These are phyloP conservation scores for Eubucco bourcierii DNA, from an alignment of 2,113 vertebrate species.

Conservation along the genomic window DNA sequence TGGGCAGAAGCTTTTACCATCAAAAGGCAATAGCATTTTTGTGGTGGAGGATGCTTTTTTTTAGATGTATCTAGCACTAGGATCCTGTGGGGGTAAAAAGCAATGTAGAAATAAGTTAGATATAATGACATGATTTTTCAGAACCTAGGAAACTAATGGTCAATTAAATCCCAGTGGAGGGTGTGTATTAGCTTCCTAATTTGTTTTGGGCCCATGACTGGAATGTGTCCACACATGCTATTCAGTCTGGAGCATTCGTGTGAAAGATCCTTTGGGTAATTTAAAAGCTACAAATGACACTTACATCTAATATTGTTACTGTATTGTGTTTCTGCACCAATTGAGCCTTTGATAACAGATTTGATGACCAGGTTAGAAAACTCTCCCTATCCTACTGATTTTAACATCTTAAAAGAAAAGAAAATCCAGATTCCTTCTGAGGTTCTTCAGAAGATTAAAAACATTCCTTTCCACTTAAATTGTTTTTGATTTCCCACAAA, in stretches of 20 bases:
- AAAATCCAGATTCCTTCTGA: neutral
- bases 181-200: slow-evolving; percentile 55
- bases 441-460: neutral
- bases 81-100: slow-evolving; percentile 38
- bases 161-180: slow-evolving; percentile 59
- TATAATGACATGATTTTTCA: slow-evolving; percentile 66
- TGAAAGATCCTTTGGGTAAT: slow-evolving; percentile 63
- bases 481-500: neutral
- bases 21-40: slow-evolving; percentile 27
- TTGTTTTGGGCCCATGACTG: slow-evolving; percentile 57
- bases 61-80: neutral
- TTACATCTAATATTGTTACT: slow-evolving; percentile 41
- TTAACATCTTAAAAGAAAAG: neutral
- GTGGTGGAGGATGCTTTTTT: neutral
- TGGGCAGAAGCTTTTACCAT: slow-evolving; percentile 35
- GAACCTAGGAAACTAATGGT: slow-evolving; percentile 66
- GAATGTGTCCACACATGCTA: slow-evolving; percentile 20
- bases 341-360: slow-evolving; percentile 21
- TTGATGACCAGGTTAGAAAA: neutral
- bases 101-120: slow-evolving; percentile 40
- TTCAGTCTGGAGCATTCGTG: slow-evolving; percentile 8
- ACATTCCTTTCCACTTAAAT: neutral
- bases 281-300: slow-evolving; percentile 55
- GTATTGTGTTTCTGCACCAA: slow-evolving; percentile 24
- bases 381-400: neutral